phyloP scores from a whole-genome alignment of 2,797 vertebrate species.

The Telmatherina bonti region DNA sequence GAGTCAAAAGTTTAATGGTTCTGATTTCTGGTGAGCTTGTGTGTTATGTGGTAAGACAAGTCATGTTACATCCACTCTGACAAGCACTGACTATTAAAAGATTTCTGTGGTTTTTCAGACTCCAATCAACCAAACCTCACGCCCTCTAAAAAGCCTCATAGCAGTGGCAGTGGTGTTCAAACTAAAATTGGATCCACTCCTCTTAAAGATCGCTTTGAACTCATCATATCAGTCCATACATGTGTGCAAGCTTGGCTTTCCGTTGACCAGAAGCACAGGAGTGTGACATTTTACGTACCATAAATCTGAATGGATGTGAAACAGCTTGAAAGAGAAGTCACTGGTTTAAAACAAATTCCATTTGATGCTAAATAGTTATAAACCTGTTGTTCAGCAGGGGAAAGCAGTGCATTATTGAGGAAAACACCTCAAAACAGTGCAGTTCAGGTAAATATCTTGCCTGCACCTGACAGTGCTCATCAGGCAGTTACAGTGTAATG shows the following conservation, averaged over 20 bases:
- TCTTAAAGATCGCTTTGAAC: constrained; percentile 1
- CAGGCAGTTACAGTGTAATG: constrained; percentile 74
- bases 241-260: constrained; percentile 22
- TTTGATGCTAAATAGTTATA: constrained; percentile 34
- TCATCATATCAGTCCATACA: constrained; percentile 53
- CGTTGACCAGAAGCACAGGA: neutral
- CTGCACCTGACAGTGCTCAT: constrained; percentile 39
- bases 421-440: constrained; percentile 23
- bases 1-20: constrained; percentile 64
- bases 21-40: constrained; percentile 35
- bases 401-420: constrained; percentile 53
- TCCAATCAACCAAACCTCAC: constrained; percentile 5
- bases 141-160: constrained; percentile 26
- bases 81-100: constrained; percentile 28
- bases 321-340: constrained; percentile 27
- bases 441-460: constrained; percentile 44
- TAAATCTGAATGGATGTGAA: constrained; percentile 24
- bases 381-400: constrained; percentile 40
- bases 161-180: constrained; percentile 26
- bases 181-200: constrained; percentile 28
- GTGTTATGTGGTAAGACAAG: constrained; percentile 48
- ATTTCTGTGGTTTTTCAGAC: constrained; percentile 28
- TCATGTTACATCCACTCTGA: constrained; percentile 56
- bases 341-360: constrained; percentile 31
- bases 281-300: constrained; percentile 16